phyloP scores from a whole-genome alignment of 2,888 invertebrate genomes.

The Eupithecia inturbata region DNA sequence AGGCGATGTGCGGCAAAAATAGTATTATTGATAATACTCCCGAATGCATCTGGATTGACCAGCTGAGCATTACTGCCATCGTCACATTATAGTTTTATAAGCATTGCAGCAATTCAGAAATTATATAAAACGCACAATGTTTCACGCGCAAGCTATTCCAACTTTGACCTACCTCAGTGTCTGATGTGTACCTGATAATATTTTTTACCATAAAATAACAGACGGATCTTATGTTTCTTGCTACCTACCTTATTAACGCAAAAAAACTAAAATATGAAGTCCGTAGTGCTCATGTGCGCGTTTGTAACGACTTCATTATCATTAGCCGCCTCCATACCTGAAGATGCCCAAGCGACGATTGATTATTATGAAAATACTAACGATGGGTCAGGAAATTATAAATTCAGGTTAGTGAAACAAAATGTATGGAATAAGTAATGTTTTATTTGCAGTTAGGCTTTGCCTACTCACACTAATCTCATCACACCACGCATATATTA shows the following conservation, averaged over 20 bases:
- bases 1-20: not conserved
- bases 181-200: not conserved
- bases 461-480: not conserved
- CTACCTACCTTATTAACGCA: not conserved
- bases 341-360: conserved; percentile 7
- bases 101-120: not conserved
- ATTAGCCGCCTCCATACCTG: not conserved
- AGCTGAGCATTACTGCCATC: not conserved
- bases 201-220: not conserved
- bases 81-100: not conserved
- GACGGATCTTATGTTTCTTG: not conserved
- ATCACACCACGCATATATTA: not conserved
- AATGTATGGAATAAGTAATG: not conserved
- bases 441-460: not conserved
- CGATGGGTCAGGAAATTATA: not conserved
- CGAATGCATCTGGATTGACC: not conserved
- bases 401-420: conserved; percentile 5
- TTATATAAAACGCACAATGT: not conserved
- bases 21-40: not conserved
- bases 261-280: not conserved
- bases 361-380: not conserved
- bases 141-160: not conserved
- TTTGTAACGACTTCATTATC: not conserved
- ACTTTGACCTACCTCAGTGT: not conserved
- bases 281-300: not conserved